Base-by-base conservation (phyloP, 2,888 invertebrate species). In the Actias luna region DNA sequence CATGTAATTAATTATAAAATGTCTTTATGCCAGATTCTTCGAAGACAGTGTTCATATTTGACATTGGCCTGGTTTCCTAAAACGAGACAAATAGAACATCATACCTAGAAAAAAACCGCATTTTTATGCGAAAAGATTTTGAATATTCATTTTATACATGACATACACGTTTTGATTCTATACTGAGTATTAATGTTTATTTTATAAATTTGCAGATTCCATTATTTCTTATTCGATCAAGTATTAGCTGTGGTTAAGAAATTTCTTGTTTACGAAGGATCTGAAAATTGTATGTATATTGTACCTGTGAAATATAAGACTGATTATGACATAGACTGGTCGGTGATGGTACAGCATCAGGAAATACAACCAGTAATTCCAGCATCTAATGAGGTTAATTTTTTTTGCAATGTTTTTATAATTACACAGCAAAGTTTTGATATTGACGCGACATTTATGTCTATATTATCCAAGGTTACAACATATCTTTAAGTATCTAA, bases 181-280 rank as follows among this genome's bases (percentile, higher is more conserved):
- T 8, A 42, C n/a, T 42, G 8, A 18, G 1, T 18, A 18, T 39
- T 16, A 10, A 27, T n/a, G 14, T 25, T 18, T 25, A 5, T 58
- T 16, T 18, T 7, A 36, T 7, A 8, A 0, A 31, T 52, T 65
- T 92, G 83, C 76, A 87, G 92, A 22, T 98, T 97, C 77, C 97
- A 98, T 79, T 92, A 92, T 57, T 94, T 96, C 77, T 69, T 98
- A n/a, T 97, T 97, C 79, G 93, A 93, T 8, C 94, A 96, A 80
- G 89, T 98, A 1, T 81, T 98, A 25, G 85, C 93, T 14, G 79
- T 95, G 0, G 93, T 95, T 60, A 95, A 95, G 71, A 78, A 88
- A 29, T 96, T 95, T 77, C 81, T 95, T 58, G 83, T 94, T 0
- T 92, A 94, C 63, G 94, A 95, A 69, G 93, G 92, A 14, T 80